Conservation (phyloP, 2,113 vertebrate genomes). For the Lycocorax pyrrhopterus region DNA sequence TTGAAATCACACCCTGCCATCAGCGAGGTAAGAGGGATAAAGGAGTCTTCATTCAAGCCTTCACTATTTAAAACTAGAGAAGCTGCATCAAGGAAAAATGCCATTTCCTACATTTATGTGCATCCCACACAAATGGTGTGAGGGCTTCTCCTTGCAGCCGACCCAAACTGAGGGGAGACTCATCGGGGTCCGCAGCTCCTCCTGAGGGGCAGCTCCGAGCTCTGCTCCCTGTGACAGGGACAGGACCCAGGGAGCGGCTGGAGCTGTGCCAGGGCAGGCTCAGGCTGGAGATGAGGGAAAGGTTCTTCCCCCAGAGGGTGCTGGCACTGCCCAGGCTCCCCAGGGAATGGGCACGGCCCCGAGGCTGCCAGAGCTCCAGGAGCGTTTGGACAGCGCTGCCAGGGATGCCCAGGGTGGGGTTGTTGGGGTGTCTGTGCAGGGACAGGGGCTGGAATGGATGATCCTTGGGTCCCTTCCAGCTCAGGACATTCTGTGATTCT, state of each 20-base stretch:
- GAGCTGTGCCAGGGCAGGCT: fast-evolving
- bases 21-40: neutral
- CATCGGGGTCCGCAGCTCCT: neutral
- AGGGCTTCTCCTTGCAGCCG: neutral
- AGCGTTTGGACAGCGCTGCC: fast-evolving
- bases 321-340: neutral
- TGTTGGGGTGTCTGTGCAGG: fast-evolving
- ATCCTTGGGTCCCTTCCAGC: neutral
- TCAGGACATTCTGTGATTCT: neutral
- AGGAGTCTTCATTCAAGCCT: neutral
- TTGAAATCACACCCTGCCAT: neutral
- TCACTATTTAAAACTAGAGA: neutral
- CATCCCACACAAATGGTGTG: neutral
- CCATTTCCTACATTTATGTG: neutral
- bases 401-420: neutral
- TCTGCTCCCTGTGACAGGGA: neutral
- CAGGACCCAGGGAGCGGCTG: fast-evolving
- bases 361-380: neutral
- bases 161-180: neutral
- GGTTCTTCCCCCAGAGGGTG: neutral
- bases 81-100: neutral
- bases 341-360: neutral
- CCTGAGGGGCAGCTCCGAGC: fast-evolving
- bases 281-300: fast-evolving
- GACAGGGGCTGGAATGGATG: fast-evolving